Conservation (phyloP, 1,140 invertebrate species). For the Semibalanus balanoides region DNA sequence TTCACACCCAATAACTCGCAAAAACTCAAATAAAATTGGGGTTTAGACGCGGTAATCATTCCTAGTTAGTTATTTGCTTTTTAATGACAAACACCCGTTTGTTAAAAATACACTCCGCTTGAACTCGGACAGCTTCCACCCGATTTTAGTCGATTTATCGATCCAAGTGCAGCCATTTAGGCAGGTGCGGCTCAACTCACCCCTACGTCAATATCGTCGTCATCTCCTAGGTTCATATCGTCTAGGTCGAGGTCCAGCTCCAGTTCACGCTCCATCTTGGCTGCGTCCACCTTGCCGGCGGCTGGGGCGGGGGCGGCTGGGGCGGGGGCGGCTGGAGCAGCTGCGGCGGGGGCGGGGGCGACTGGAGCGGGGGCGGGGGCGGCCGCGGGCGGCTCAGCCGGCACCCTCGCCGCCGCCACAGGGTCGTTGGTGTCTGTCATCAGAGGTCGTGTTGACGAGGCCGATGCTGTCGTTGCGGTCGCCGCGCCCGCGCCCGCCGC, state of each 20-base stretch:
- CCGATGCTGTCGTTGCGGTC: background rate
- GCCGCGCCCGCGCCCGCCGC: background rate
- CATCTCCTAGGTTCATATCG: conserved; percentile 16
- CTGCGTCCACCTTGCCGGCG: background rate
- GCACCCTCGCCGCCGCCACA: background rate
- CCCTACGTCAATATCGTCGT: conserved; percentile 19
- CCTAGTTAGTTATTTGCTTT: too few relatives aligned
- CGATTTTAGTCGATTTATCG: too few relatives aligned
- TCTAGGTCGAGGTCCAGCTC: conserved; percentile 17
- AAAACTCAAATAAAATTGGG: too few relatives aligned
- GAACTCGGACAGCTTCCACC: too few relatives aligned
- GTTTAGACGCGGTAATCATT: too few relatives aligned
- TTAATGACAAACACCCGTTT: too few relatives aligned
- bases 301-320: background rate
- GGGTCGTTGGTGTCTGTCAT: background rate
- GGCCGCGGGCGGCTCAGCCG: conserved; percentile 5
- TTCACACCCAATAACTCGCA: too few relatives aligned
- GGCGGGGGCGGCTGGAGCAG: conserved; percentile 6
- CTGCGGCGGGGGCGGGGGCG: conserved; percentile 8
- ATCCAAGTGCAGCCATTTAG: too few relatives aligned
- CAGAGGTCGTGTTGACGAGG: background rate
- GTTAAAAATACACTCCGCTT: too few relatives aligned
- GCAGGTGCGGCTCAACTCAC: too few relatives aligned
- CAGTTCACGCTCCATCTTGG: conserved; percentile 18
- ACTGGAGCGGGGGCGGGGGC: conserved; percentile 6